These are phyloP conservation scores for Gibbula magus DNA, from an alignment of 2,888 invertebrate genomes.

Conservation along the genomic window DNA sequence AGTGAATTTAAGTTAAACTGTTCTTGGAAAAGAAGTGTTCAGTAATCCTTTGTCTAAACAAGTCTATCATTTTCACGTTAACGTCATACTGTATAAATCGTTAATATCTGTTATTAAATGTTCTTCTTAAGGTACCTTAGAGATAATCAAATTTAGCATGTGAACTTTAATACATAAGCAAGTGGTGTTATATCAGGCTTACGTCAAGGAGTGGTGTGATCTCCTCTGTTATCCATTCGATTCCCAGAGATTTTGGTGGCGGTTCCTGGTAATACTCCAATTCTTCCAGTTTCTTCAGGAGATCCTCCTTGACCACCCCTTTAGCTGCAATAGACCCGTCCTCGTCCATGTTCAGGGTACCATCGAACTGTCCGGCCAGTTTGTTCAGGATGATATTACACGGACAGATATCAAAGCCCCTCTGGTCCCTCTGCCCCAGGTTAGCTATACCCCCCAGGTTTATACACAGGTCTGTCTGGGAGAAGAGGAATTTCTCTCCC, in stretches of 20 bases:
- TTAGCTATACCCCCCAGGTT: slow-evolving; percentile 72
- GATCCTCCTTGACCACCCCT: slow-evolving; percentile 51
- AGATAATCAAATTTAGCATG: no score
- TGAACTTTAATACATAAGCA: no score
- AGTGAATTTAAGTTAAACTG: no score
- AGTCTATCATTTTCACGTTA: no score
- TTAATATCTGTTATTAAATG: no score
- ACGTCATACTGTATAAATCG: no score
- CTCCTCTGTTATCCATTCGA: slow-evolving; percentile 63
- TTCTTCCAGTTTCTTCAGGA: slow-evolving; percentile 56
- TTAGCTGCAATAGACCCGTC: slow-evolving; percentile 60
- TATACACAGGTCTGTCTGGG: slow-evolving; percentile 63
- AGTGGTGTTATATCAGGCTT: slow-evolving; percentile 30
- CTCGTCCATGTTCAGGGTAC: slow-evolving; percentile 53
- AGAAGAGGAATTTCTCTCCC: slow-evolving; percentile 66
- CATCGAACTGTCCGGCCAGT: slow-evolving; percentile 51
- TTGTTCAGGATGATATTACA: slow-evolving; percentile 68
- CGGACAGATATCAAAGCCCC: slow-evolving; percentile 66
- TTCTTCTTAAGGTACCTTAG: no score
- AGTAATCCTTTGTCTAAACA: no score
- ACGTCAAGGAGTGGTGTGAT: slow-evolving; percentile 66
- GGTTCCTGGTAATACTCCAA: slow-evolving; percentile 58
- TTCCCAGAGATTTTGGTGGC: slow-evolving; percentile 69
- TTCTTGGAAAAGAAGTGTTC: no score
- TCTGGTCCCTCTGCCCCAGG: slow-evolving; percentile 53